Percentiles rank a stretch among this genome's conserved stretches.
Evolutionary conservation across 2,888 invertebrate genomes (phyloP).

Genomic region (Saturnia japonica): DNA sequence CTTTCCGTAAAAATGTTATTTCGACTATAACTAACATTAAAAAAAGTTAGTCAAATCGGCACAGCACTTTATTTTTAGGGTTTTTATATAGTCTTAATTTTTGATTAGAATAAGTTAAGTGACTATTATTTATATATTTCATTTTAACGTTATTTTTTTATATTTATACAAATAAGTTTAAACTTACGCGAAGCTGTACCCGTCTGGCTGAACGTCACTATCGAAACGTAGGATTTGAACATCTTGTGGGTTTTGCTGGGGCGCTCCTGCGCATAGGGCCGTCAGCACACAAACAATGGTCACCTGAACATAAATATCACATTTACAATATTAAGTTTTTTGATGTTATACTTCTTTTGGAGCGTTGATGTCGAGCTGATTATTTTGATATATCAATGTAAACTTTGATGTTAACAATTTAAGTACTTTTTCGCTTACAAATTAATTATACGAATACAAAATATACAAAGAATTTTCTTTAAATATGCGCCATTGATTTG

Average conservation of each 20-base stretch:
- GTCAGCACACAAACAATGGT: slow-evolving; percentile 58
- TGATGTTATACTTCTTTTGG: too few relatives aligned
- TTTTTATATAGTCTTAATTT: background rate
- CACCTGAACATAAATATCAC: slow-evolving; percentile 46
- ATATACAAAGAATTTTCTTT: background rate
- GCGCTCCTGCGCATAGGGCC: slow-evolving; percentile 62
- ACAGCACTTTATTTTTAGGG: too few relatives aligned
- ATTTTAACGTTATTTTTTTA: background rate
- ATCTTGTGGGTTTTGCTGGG: slow-evolving; percentile 68
- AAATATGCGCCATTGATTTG: background rate
- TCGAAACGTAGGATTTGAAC: slow-evolving; percentile 83
- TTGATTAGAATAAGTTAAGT: background rate
- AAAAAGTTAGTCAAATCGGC: too few relatives aligned
- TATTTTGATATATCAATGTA: background rate
- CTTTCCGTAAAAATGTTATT: too few relatives aligned
- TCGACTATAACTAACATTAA: too few relatives aligned
- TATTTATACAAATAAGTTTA: slow-evolving; percentile 8
- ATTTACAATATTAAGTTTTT: background rate
- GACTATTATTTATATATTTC: background rate
- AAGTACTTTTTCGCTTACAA: too few relatives aligned
- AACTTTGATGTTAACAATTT: background rate
- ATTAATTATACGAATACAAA: too few relatives aligned
- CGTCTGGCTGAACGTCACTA: slow-evolving; percentile 83
- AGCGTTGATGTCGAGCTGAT: background rate
- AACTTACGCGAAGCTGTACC: slow-evolving; percentile 85